Base-by-base conservation (phyloP, 1,140 invertebrate genomes). In the Drosophila busckii region DNA sequence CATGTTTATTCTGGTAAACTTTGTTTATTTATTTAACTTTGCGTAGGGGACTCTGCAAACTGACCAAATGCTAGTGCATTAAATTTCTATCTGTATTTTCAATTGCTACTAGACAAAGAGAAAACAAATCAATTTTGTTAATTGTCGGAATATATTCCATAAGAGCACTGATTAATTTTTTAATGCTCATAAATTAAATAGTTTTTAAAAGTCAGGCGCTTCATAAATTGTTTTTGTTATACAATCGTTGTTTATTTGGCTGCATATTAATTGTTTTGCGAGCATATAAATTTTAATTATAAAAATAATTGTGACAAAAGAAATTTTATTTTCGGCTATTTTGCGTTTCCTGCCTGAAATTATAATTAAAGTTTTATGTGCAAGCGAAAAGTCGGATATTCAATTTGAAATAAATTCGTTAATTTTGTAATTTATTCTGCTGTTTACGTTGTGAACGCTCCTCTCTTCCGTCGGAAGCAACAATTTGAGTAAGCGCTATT, bases 401-500 rank as follows among this genome's bases (percentile, higher is more conserved):
- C 53, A 80, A 80, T 64, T 67, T 68, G 12, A 55, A 68, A 68
- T 71, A 42, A 64, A 80, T 64, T 49, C 45, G 45, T 50, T 64
- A 53, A 61, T 80, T 80, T 80, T 12, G 49, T 65, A 60, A 73
- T 69, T 73, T 73, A 68, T 73, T 52, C 31, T 17, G 45, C n/a
- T 52, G 58, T 50, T 62, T 54, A 29, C 3, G 9, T 38, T 32
- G 40, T 60, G 28, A 22, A 20, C 5, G 2, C 4, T 4, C 8
- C 22, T 23, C 3, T 23, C 2, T 41, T n/a, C 19, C 13, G 34
- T 4, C 50, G 70, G 65, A 70, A 76, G 66, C 54, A 70, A 76
- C 66, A 76, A 76, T 66, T 76, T 66, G 71, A 61, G 48, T 52
- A 53, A 54, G 69, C 52, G 41, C 53, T 58, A 64, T 55, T 75